Base-by-base conservation (phyloP, 1,140 invertebrate genomes). In the Drosophila eugracilis region DNA sequence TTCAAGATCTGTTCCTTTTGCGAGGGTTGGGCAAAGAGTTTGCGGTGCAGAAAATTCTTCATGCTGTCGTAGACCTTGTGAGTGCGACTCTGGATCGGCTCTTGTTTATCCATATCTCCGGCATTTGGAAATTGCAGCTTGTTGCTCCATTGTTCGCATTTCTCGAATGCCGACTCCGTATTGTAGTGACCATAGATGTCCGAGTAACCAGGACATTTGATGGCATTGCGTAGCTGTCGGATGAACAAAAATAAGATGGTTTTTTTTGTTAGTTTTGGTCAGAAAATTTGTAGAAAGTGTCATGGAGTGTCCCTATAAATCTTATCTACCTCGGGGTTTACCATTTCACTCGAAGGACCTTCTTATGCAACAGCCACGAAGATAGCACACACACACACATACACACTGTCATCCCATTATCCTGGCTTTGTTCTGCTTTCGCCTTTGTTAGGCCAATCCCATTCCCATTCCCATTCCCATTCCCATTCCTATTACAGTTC, bases 21-120 rank as follows among this genome's bases (percentile, higher is more conserved):
- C 67, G 62, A 65, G 66, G 71, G 66, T 37, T 78, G 84, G 4
- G 83, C 78, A 17, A 90, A 90, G 12, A 90, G 72, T 83, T 90
- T 90, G 53, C 84, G 73, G 6, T 84, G 77, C 77, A 90, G 39
- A 66, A 90, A 90, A 49, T 85, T 88, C 62, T 85, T 90, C 89
- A 90, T 90, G 74, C 89, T 89, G 57, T 89, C 77, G 36, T 89
- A 90, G 36, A 89, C 89, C 44, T 90, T 90, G 44, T 89, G 83
- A 3, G 78, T 89, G 75, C 83, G 84, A 74, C 84, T 89, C 47
- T 69, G 67, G n/a, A 26, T 50, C 3, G 73, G 42, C 17, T 62
- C 71, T 14, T 70, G 63, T 39, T 50, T 63, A 9, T 63, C 53
- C 9, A 41, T 30, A 47, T 60, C 26, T 4, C 22, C 32, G 9